Base-by-base conservation (phyloP, 2,797 vertebrate genomes). In the Myotis pilosus region DNA sequence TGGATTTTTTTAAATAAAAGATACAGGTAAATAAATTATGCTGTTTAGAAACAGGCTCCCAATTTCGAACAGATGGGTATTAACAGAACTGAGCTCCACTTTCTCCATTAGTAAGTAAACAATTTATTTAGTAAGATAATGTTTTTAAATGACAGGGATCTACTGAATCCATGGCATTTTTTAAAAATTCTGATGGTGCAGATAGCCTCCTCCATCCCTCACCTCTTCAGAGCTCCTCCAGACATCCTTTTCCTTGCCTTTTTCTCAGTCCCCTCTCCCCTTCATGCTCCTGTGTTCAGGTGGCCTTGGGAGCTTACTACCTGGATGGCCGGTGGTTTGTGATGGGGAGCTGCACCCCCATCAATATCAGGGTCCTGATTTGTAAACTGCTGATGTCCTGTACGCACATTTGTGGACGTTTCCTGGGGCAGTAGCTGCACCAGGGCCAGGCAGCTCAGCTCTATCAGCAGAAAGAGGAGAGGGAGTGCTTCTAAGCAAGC, bases 71-170 rank as follows among this genome's bases (percentile, higher is more conserved):
- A 95, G 93, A 94, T 94, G 87, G 87, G 20, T 91, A 33, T 95
- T 96, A 95, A 95, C 41, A 96, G 96, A 96, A 83, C 72, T 64
- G 23, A 95, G 94, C 64, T 92, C 83, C 78, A 94, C 89, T 95
- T 75, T 78, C 69, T 91, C 87, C 44, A n/a, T 93, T 90, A 89
- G 68, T 94, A 95, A 95, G 60, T 95, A 87, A 96, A 89, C 91
- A 94, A 30, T 93, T 82, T 92, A 36, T 87, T 96, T 93, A 89
- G 69, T 86, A 64, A 92, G 64, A 71, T 72, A 38, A 83, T 55
- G 68, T 78, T 76, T 51, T 90, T 75, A 79, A 47, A 51, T 80
- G 76, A 91, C 49, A 82, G 36, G 28, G 49, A 53, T 94, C 86
- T 53, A 55, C 51, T 38, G 17, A 69, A 66, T 72, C 25, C 41